A percentile compares a stretch with the other conserved stretches of the same genome.
Conservation (phyloP, 92 coral and sea anemone genomes). For the Metridium senile region DNA sequence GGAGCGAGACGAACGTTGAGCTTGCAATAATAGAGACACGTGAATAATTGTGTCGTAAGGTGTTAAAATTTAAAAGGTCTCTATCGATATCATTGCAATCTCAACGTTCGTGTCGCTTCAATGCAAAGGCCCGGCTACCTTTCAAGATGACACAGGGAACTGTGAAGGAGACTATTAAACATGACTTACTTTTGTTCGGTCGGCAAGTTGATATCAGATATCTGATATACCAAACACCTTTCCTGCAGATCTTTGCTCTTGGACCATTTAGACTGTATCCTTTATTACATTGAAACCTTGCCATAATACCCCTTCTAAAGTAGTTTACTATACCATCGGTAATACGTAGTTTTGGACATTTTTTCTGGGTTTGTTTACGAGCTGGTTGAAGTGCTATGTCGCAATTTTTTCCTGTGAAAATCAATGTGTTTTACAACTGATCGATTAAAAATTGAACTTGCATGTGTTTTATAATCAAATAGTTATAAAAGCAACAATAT, state of each 20-base stretch:
- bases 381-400: neutral
- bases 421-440: neutral
- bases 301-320: neutral
- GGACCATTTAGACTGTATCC: slow-evolving; percentile 4
- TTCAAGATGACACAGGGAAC: too few relatives aligned
- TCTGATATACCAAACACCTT: slow-evolving; percentile 11
- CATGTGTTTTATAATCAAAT: too few relatives aligned
- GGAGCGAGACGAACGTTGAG: too few relatives aligned
- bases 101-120: too few relatives aligned
- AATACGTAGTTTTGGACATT: slow-evolving; percentile 13
- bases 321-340: neutral
- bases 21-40: too few relatives aligned
- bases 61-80: too few relatives aligned
- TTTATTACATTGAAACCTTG: slow-evolving; percentile 29
- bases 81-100: too few relatives aligned
- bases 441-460: neutral
- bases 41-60: too few relatives aligned
- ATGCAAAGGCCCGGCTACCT: too few relatives aligned
- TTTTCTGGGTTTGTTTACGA: neutral
- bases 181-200: slow-evolving; percentile 3
- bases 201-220: neutral
- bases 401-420: neutral
- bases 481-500: neutral
- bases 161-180: neutral
- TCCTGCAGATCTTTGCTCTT: neutral